Evolutionary conservation across 1,140 invertebrate genomes (phyloP).

Genomic region (Aphelinus atriplicis): DNA sequence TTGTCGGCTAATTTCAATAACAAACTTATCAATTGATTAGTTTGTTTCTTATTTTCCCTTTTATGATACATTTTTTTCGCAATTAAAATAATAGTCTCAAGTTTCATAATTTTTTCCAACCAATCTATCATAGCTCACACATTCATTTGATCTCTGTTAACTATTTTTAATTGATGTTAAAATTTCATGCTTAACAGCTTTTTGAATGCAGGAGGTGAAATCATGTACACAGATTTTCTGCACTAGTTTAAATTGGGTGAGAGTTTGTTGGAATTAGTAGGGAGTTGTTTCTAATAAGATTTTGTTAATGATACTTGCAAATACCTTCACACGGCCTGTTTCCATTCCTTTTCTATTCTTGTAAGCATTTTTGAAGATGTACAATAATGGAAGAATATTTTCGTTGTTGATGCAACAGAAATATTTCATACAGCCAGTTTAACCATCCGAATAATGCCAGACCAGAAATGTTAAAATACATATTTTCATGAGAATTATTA

Average conservation of each 20-base stretch:
- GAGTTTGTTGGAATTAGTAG: too few species aligned
- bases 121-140: background rate
- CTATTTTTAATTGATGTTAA: background rate
- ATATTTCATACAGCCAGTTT: slow-evolving; percentile 34
- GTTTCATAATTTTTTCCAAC: background rate
- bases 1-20: slow-evolving; percentile 34
- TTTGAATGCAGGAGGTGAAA: slow-evolving; percentile 19
- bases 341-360: slow-evolving; percentile 1
- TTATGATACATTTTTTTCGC: slow-evolving; percentile 27
- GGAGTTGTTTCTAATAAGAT: slow-evolving; percentile 7
- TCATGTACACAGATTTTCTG: slow-evolving; percentile 13
- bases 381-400: slow-evolving; percentile 29
- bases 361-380: slow-evolving; percentile 13
- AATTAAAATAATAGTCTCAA: slow-evolving; percentile 24
- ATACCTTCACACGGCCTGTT: background rate
- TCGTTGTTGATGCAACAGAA: slow-evolving; percentile 23
- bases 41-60: slow-evolving; percentile 13
- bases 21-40: slow-evolving; percentile 19
- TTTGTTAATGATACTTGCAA: slow-evolving; percentile 4
- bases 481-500: background rate
- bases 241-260: slow-evolving; percentile 25
- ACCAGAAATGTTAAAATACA: too few species aligned
- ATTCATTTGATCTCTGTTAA: too few species aligned
- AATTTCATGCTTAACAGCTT: background rate
- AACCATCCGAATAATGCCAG: slow-evolving; percentile 8